Conservation (phyloP, 2,797 vertebrate species). For the Phylloscopus collybita region DNA sequence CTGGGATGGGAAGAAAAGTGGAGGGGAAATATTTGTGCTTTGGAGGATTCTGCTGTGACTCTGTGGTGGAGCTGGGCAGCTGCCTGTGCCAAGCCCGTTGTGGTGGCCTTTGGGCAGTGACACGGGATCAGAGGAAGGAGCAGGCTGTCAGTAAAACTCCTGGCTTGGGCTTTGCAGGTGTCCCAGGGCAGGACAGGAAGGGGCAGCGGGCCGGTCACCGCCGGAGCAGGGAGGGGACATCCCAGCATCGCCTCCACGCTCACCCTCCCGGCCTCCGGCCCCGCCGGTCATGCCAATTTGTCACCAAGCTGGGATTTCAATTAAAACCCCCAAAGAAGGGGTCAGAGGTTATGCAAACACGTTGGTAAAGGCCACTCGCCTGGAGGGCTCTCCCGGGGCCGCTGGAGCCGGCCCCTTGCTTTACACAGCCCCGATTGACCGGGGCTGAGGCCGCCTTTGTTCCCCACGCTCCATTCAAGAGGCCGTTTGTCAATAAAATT, state of each 20-base stretch:
- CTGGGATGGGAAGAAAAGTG: not conserved
- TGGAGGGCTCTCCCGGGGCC: slow-evolving; percentile 22
- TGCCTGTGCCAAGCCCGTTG: not conserved
- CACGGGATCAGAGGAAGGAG: not conserved
- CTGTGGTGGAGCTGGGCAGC: accelerated
- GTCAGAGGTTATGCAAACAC: slow-evolving; percentile 68
- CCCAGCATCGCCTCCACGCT: accelerated
- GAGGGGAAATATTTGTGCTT: not conserved
- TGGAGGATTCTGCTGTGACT: not conserved
- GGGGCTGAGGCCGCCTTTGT: slow-evolving; percentile 39
- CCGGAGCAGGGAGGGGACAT: not conserved
- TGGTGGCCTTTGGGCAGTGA: not conserved
- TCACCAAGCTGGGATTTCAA: slow-evolving; percentile 62
- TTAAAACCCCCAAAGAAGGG: slow-evolving; percentile 52
- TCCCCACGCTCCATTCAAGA: not conserved
- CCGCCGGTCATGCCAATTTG: slow-evolving; percentile 65
- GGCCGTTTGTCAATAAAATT: slow-evolving; percentile 60
- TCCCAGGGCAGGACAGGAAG: not conserved
- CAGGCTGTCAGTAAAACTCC: not conserved
- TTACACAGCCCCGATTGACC: slow-evolving; percentile 22
- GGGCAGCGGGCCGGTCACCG: accelerated
- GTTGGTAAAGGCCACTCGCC: slow-evolving; percentile 56
- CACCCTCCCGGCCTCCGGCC: not conserved
- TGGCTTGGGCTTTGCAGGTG: not conserved
- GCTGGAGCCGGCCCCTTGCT: slow-evolving; percentile 34